Evolutionary conservation across 2,113 vertebrate species (phyloP).

Genomic region (Macheiramphus alcinus): DNA sequence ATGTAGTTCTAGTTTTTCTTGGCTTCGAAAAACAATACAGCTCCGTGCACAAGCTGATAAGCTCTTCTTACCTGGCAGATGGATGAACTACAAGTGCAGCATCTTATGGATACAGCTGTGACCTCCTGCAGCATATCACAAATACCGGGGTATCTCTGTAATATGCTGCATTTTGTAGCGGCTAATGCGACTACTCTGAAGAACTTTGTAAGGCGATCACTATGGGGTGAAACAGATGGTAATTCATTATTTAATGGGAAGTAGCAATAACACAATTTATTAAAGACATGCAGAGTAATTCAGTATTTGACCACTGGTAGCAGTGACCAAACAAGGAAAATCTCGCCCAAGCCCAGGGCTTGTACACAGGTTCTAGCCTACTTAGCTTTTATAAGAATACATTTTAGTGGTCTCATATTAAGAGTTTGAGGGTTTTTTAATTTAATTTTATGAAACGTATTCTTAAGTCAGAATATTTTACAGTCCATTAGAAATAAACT

Average conservation of each 20-base stretch:
- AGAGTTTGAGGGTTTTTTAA: not conserved
- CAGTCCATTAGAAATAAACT: not conserved
- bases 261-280: not conserved
- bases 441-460: not conserved
- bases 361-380: not conserved
- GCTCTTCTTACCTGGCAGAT: not conserved
- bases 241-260: not conserved
- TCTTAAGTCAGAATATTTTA: not conserved
- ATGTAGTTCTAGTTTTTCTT: not conserved
- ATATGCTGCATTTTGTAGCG: not conserved
- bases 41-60: not conserved
- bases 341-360: not conserved
- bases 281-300: not conserved
- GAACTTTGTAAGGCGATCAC: not conserved
- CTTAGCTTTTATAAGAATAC: not conserved
- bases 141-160: not conserved
- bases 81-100: not conserved
- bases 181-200: not conserved
- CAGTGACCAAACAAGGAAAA: not conserved
- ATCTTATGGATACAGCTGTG: not conserved
- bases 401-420: not conserved
- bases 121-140: not conserved
- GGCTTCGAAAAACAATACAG: not conserved
- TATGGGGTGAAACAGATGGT: not conserved
- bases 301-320: not conserved